Evolutionary conservation across 2,888 invertebrate genomes (phyloP).

Genomic region (Axea sp.): DNA sequence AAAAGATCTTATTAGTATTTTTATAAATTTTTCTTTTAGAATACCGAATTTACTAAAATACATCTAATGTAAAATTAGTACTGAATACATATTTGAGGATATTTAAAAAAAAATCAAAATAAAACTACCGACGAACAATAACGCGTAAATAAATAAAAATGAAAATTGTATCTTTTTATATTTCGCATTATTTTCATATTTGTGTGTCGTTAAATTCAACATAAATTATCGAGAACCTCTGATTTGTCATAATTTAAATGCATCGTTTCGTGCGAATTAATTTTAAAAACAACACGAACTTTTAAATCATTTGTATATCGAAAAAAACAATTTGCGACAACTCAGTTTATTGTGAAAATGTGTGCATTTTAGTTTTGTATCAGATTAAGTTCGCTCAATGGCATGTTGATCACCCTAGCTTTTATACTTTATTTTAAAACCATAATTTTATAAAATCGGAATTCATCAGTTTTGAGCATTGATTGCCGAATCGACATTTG

Average conservation of each 20-base stretch:
- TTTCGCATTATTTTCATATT: neutral
- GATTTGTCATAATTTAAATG: conserved; percentile 32
- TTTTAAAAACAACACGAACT: conserved; percentile 21
- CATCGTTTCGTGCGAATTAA: conserved; percentile 13
- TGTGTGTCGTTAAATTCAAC: conserved; percentile 6
- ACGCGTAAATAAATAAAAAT: too few species aligned
- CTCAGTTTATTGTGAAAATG: conserved; percentile 37
- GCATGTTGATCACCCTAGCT: conserved; percentile 55
- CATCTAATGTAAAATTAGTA: too few species aligned
- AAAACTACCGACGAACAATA: too few species aligned
- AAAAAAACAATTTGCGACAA: conserved; percentile 43
- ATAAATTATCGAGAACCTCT: conserved; percentile 23
- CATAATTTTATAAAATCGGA: conserved; percentile 60
- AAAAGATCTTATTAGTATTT: too few species aligned
- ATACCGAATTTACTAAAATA: too few species aligned
- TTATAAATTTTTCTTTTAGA: too few species aligned
- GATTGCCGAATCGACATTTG: conserved; percentile 56
- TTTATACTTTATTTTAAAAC: conserved; percentile 58
- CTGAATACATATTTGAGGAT: too few species aligned
- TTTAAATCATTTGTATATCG: conserved; percentile 32
- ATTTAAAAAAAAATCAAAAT: too few species aligned
- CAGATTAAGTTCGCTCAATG: conserved; percentile 55
- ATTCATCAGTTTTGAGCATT: conserved; percentile 58
- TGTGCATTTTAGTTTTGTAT: conserved; percentile 35
- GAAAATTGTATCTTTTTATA: too few species aligned